Conservation (phyloP, 2,113 vertebrate species). For the Pogonocichla stellata region DNA sequence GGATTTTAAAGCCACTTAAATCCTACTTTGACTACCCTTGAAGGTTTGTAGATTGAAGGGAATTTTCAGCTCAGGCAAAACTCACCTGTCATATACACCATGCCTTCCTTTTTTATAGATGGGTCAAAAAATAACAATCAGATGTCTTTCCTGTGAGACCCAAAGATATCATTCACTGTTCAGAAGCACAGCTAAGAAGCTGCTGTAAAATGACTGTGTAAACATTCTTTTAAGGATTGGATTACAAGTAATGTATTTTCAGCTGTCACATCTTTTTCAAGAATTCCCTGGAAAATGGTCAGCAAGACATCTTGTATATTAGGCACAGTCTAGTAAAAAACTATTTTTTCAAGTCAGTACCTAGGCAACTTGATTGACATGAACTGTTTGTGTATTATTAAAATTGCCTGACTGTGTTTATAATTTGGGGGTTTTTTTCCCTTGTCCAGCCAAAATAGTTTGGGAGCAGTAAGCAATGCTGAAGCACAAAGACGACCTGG, state of each 20-base stretch:
- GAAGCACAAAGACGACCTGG: conserved; percentile 75
- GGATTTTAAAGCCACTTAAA: not conserved
- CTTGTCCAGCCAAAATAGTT: conserved; percentile 42
- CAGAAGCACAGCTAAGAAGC: not conserved
- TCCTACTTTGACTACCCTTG: not conserved
- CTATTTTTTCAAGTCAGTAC: not conserved
- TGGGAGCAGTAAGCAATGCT: conserved; percentile 29
- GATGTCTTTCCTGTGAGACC: not conserved
- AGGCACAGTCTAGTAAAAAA: not conserved
- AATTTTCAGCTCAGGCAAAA: not conserved
- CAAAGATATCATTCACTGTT: not conserved
- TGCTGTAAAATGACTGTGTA: not conserved
- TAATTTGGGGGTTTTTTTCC: not conserved
- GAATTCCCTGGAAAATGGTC: not conserved
- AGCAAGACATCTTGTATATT: not conserved
- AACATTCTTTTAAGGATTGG: not conserved
- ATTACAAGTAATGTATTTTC: not conserved
- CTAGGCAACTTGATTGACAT: not conserved
- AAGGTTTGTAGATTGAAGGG: not conserved
- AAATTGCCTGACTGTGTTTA: not conserved
- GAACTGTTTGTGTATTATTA: not conserved
- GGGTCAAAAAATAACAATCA: not conserved
- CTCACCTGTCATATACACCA: not conserved
- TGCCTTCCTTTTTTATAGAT: not conserved
- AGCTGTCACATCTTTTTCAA: not conserved